Conservation (phyloP, 1,140 invertebrate species). For the Pteromalus puparum region DNA sequence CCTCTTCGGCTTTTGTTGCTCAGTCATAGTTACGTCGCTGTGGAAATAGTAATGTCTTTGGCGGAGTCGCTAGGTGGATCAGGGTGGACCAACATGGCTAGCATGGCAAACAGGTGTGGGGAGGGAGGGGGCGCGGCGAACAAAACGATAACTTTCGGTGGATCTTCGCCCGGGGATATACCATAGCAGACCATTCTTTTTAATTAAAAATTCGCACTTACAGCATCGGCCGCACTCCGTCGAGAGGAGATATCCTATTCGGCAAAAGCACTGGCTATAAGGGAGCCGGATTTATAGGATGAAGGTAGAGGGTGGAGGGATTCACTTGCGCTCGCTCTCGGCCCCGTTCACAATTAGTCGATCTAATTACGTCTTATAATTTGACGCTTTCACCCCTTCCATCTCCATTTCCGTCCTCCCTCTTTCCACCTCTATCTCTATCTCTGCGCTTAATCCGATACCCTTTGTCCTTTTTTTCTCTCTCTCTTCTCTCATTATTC, state of each 20-base stretch:
- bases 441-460: constrained; percentile 45
- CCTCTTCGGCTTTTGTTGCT: too few species aligned
- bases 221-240: too few species aligned
- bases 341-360: constrained; percentile 43
- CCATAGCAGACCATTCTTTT: background rate
- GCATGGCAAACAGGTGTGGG: too few species aligned
- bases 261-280: constrained; percentile 6
- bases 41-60: too few species aligned
- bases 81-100: too few species aligned
- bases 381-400: constrained; percentile 30
- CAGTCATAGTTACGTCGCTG: too few species aligned
- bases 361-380: constrained; percentile 44
- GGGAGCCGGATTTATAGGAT: background rate
- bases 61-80: too few species aligned
- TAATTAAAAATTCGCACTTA: background rate
- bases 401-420: constrained; percentile 4
- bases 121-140: background rate
- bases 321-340: background rate
- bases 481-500: constrained; percentile 30
- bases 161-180: too few species aligned
- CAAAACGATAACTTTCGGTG: too few species aligned
- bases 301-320: background rate
- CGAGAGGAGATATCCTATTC: background rate
- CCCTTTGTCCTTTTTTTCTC: background rate
- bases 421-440: background rate